phyloP scores from a whole-genome alignment of 2,113 vertebrate genomes.

The Ciconia stormi region DNA sequence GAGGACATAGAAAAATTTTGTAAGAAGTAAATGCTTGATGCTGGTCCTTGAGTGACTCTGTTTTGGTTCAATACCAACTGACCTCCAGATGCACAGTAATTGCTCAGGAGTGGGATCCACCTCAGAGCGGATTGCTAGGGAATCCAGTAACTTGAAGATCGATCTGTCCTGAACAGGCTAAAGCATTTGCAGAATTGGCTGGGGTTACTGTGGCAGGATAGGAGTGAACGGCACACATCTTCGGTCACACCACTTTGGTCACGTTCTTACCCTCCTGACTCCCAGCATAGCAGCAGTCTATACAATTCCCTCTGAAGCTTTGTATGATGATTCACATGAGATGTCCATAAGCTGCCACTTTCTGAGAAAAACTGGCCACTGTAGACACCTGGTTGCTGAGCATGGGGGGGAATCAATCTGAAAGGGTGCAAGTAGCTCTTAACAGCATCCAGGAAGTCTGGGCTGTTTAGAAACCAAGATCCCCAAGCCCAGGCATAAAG shows the following conservation, averaged over 20 bases:
- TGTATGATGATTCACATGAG: neutral
- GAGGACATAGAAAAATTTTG: neutral
- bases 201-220: neutral
- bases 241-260: neutral
- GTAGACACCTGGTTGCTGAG: neutral
- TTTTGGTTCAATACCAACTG: neutral
- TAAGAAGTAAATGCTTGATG: neutral
- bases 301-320: neutral
- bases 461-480: neutral
- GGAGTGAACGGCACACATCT: neutral
- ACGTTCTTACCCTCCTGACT: neutral
- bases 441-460: neutral
- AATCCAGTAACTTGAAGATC: neutral
- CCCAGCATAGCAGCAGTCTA: neutral
- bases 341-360: neutral
- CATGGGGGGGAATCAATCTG: neutral
- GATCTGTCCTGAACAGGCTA: neutral
- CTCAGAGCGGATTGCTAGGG: neutral
- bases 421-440: neutral
- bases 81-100: rapidly evolving
- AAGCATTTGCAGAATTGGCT: neutral
- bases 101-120: neutral
- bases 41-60: neutral
- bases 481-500: neutral
- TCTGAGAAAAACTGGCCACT: neutral